These are phyloP conservation scores for Prunella himalayana DNA, from an alignment of 2,113 vertebrate genomes.

Conservation along the genomic window DNA sequence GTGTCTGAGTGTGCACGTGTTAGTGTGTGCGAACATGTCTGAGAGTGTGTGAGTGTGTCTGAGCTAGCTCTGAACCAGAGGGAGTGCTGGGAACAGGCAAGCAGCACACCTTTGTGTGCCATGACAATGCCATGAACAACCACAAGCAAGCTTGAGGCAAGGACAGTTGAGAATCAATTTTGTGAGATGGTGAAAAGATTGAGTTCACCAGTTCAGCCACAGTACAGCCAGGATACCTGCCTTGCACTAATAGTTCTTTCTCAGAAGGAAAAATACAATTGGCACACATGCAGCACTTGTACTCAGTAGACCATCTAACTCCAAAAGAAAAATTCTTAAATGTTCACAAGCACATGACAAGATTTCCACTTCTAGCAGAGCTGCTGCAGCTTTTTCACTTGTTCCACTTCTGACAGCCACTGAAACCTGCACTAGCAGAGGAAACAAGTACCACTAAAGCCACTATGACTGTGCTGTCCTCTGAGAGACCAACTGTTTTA, in stretches of 20 bases:
- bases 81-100: background rate
- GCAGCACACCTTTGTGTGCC: background rate
- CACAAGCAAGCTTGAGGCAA: background rate
- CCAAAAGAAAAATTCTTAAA: background rate
- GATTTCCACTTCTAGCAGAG: background rate
- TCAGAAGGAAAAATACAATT: background rate
- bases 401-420: background rate
- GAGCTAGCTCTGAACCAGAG: background rate
- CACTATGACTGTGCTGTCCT: background rate
- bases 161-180: background rate
- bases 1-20: background rate
- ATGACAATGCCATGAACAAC: background rate
- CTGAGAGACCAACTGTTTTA: background rate
- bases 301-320: background rate
- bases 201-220: background rate
- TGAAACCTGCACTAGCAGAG: background rate
- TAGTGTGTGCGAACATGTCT: background rate
- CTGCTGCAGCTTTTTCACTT: background rate
- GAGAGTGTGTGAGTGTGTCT: background rate
- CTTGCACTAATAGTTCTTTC: background rate
- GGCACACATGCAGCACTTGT: background rate
- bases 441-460: background rate
- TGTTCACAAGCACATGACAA: background rate
- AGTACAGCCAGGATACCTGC: background rate
- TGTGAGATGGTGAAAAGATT: background rate